Conservation (phyloP, 1,140 invertebrate genomes). For the Drosophila bipectinata region DNA sequence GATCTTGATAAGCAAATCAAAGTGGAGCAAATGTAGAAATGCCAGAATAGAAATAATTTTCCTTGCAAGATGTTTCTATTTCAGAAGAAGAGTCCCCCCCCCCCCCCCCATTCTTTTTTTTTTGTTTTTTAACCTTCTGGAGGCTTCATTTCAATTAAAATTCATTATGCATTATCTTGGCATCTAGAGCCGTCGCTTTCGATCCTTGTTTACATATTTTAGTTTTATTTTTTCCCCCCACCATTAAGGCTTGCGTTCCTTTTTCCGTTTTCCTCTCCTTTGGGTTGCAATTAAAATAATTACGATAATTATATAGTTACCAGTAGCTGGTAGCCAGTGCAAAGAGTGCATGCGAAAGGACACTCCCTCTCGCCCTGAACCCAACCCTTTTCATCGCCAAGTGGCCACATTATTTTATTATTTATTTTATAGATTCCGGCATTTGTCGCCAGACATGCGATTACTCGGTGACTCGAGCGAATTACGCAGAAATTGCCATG, state of each 20-base stretch:
- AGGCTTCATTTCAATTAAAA: constrained; percentile 39
- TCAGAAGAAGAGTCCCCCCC: neutral
- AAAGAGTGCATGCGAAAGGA: constrained; percentile 1
- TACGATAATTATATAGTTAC: constrained; percentile 58
- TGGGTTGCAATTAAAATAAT: constrained; percentile 56
- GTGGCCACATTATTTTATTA: constrained; percentile 48
- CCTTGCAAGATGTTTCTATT: neutral
- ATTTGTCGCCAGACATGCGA: constrained; percentile 51
- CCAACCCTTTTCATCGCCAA: constrained; percentile 16
- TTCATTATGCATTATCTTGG: constrained; percentile 27
- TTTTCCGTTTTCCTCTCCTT: constrained; percentile 4
- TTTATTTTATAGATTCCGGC: constrained; percentile 55
- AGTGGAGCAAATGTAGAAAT: constrained; percentile 45
- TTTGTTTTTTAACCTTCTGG: constrained; percentile 21
- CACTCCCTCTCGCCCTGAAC: constrained; percentile 15
- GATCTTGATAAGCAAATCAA: constrained; percentile 58
- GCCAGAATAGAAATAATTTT: neutral
- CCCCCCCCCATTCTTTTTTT: neutral
- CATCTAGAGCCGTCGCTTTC: constrained; percentile 40
- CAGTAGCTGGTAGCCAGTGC: neutral
- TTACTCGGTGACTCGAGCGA: constrained; percentile 16
- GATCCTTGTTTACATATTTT: constrained; percentile 53
- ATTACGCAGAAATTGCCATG: constrained; percentile 53
- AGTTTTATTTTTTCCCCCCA: constrained; percentile 3
- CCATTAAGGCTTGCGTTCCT: constrained; percentile 7